Evolutionary conservation across 2,797 vertebrate genomes (phyloP), one percentile per base, ranked within the genome.

Genomic region (Siniperca scherzeri): DNA sequence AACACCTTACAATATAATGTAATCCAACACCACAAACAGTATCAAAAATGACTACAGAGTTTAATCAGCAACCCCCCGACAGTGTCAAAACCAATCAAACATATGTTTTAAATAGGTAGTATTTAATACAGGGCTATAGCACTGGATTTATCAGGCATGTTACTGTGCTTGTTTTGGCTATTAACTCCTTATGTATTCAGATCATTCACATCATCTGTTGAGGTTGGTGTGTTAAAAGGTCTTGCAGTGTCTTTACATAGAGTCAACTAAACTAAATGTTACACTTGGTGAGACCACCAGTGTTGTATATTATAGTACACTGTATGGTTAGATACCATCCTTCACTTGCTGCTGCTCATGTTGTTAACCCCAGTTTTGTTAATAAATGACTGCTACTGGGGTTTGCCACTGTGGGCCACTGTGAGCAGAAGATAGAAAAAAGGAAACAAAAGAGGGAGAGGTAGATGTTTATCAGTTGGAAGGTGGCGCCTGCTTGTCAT

Each of bases 401-500:
- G 61, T 13, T 30, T 50, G 30, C 52, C 27, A 7, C 1, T 19
- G 7, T 5, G 38, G 52, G 59, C 40, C 7, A 19, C 53, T 71
- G 14, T 19, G 14, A 50, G 61, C 17, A 66, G 50, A 40, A 4
- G 1, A 55, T 3, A 30, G 14, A 17, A 21, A 42, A 65, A 50
- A 22, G 9, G 22, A 9, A 14, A 52, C 53, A 36, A 64, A 27
- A 9, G 30, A 21, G n/a, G 11, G 10, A 78, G 40, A 27, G 38
- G 21, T 68, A 78, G 77, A 71, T 74, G 2, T 9, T 78, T 82
- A 64, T 77, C 36, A 62, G n/a, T 5, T 38, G 17, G 11, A 33
- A 66, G 67, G 82, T 30, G 85, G 81, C 65, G 80, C 73, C 72
- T 69, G n/a, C 36, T 67, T 57, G 10, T 75, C 77, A 89, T 90